Base-by-base conservation (phyloP, 2,888 invertebrate genomes). In the Parnassius mnemosyne region DNA sequence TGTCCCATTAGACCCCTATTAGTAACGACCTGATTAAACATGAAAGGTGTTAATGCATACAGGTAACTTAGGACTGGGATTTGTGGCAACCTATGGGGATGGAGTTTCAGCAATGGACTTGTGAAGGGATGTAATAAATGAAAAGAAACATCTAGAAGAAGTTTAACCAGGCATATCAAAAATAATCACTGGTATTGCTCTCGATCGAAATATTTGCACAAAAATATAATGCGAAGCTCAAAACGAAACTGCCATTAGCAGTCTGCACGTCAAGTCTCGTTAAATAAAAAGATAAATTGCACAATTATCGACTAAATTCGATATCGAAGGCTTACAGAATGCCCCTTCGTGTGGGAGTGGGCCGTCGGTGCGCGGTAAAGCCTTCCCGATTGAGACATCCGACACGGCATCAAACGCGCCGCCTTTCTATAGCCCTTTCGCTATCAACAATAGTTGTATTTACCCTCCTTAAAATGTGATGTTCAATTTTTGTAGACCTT, bases 381-480 rank as follows among this genome's bases (percentile, higher is more conserved):
- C 82, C 81, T 83, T 77, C 66, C 68, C 84, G 87, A 90, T 89
- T 85, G 87, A 89, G 89, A 85, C 87, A 90, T 89, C 86, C 84
- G 89, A 90, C 80, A 83, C 83, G 81, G 71, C 77, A 78, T 90
- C 90, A 90, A 89, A 90, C 81, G 82, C 62, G 73, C 89, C 89
- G 89, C 84, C 71, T 75, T 78, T 85, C 85, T 86, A 87, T 85
- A 86, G 83, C 80, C 80, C 83, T 81, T 79, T 78, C 76, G 76
- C 63, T 84, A 81, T 81, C 80, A 70, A 77, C 81, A 78, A 83
- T 71, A 64, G 61, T 57, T 49, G 43, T 63, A 60, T 67, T 73
- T 72, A 78, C 79, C 79, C 64, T 71, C 68, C 43, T 62, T 54
- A 69, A 34, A 65, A 66, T 46, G 64, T 61, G 63, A 63, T 64